Conservation (phyloP, 2,888 invertebrate genomes). For the Cosmorhoe ocellata region DNA sequence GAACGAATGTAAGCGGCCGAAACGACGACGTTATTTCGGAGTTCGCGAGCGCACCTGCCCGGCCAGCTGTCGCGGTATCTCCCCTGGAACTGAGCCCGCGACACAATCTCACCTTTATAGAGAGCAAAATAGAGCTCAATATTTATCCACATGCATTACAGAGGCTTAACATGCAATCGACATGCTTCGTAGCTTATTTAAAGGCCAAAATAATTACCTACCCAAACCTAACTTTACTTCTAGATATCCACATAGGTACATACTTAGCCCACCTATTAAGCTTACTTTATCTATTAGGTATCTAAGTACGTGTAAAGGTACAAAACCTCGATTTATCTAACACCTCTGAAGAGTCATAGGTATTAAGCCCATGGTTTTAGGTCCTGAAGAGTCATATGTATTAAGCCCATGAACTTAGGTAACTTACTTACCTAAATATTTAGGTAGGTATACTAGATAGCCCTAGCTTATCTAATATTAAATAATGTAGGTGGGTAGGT, state of each 20-base stretch:
- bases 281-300: too few species aligned
- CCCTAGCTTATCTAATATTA: too few species aligned
- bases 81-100: conserved; percentile 55
- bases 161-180: conserved; percentile 22
- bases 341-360: too few species aligned
- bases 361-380: too few species aligned
- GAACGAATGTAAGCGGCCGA: conserved; percentile 27
- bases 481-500: neutral
- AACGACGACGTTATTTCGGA: conserved; percentile 33
- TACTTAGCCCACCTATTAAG: too few species aligned
- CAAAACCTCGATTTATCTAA: too few species aligned
- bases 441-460: too few species aligned
- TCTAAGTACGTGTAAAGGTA: too few species aligned
- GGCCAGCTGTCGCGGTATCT: conserved; percentile 67
- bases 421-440: too few species aligned
- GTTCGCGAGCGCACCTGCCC: conserved; percentile 64
- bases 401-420: too few species aligned
- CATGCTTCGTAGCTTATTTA: conserved; percentile 26
- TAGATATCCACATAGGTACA: neutral
- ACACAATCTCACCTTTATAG: conserved; percentile 49
- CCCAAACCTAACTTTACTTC: neutral
- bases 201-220: conserved; percentile 16
- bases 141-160: too few species aligned
- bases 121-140: conserved; percentile 26
- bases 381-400: too few species aligned